Evolutionary conservation across 1,140 invertebrate species (phyloP).

Genomic region (Piezodorus guildinii): DNA sequence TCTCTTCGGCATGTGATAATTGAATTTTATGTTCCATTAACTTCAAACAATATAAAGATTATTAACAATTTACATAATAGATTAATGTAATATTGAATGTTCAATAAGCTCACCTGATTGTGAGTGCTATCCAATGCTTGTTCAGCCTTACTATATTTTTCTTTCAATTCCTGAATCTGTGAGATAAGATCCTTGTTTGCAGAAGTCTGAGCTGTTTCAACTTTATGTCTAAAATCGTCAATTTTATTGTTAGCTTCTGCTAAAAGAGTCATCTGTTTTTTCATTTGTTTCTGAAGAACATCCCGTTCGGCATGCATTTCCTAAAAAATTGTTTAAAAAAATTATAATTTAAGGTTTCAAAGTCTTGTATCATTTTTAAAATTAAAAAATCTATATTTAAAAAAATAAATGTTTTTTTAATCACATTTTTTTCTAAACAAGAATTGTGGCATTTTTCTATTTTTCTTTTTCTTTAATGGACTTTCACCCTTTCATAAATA

Average conservation of each 20-base stretch:
- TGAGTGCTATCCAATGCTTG: constrained; percentile 42
- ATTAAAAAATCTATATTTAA: no score
- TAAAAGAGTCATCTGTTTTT: constrained; percentile 65
- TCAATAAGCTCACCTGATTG: constrained; percentile 25
- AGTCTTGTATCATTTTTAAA: no score
- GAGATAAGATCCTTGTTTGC: constrained; percentile 38
- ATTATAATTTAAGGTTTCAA: no score
- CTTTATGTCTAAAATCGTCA: constrained; percentile 60
- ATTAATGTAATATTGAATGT: not conserved
- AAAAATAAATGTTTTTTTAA: no score
- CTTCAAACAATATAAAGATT: constrained; percentile 26
- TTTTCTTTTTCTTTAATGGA: no score
- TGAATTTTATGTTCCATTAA: constrained; percentile 36
- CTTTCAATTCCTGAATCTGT: constrained; percentile 42
- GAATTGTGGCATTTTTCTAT: no score
- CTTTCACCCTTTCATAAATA: no score
- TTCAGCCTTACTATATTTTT: constrained; percentile 44
- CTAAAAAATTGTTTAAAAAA: constrained; percentile 35
- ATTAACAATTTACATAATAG: not conserved
- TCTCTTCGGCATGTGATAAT: constrained; percentile 36
- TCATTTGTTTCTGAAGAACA: constrained; percentile 61
- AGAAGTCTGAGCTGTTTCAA: constrained; percentile 53
- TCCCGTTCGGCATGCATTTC: constrained; percentile 68
- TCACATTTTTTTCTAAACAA: no score
- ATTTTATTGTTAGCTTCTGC: constrained; percentile 63